These are phyloP conservation scores for Cotesia vestalis DNA, from an alignment of 1,140 invertebrate genomes.

Conservation along the genomic window DNA sequence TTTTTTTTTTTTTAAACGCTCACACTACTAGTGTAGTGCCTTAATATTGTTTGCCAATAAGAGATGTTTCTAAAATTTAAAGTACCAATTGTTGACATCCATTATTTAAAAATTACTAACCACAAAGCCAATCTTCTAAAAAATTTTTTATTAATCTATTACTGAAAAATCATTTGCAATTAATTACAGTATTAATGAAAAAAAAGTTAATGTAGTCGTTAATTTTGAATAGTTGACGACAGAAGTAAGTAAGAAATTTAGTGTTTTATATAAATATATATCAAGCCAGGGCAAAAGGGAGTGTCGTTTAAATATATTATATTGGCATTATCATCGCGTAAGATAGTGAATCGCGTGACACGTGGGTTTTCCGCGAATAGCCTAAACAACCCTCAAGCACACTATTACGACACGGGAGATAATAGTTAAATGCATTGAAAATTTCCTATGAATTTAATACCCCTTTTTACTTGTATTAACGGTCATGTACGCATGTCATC, in stretches of 20 bases:
- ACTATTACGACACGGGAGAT: conserved; percentile 25
- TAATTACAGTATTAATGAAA: no score
- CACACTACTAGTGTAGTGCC: no score
- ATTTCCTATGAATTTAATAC: conserved; percentile 44
- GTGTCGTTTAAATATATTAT: conserved; percentile 18
- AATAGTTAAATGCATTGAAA: conserved; percentile 42
- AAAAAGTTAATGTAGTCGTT: no score
- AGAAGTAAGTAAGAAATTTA: neutral
- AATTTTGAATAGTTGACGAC: no score
- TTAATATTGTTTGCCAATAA: no score
- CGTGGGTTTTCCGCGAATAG: conserved; percentile 46
- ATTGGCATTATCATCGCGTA: conserved; percentile 45
- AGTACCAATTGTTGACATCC: no score
- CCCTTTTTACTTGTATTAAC: conserved; percentile 13
- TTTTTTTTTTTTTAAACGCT: no score
- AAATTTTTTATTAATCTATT: no score
- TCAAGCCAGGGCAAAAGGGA: conserved; percentile 10
- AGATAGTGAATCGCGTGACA: conserved; percentile 53
- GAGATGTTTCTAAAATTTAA: no score
- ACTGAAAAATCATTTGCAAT: no score
- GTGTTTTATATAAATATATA: conserved; percentile 3
- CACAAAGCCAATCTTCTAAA: no score
- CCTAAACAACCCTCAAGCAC: conserved; percentile 39
- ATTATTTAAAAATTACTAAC: no score
- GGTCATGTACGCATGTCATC: neutral